Conservation (phyloP, 2,797 vertebrate genomes). For the Cynodonichthys magdalenae region DNA sequence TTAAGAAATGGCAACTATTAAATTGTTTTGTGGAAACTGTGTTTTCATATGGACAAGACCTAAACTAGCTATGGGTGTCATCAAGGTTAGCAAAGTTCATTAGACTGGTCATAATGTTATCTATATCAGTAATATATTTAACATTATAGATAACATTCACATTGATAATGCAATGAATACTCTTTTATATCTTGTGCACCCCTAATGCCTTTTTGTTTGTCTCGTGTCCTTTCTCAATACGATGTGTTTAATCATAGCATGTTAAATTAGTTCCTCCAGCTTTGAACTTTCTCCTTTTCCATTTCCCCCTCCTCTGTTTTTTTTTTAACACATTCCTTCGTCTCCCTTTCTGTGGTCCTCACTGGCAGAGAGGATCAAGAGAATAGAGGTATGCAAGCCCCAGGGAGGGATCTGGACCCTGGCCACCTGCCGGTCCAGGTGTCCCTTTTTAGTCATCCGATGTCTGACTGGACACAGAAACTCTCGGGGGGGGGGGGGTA, state of each 20-base stretch:
- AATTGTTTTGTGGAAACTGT: too few species aligned
- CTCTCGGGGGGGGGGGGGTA: slow-evolving; percentile 25
- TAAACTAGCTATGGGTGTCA: too few species aligned
- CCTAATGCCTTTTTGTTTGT: background rate
- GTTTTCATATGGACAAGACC: too few species aligned
- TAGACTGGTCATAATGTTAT: too few species aligned
- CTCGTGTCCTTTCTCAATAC: background rate
- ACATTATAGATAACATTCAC: too few species aligned
- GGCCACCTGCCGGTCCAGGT: slow-evolving; percentile 79
- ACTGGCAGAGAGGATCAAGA: slow-evolving; percentile 55
- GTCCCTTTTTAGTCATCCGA: slow-evolving; percentile 64
- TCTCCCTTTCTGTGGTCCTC: slow-evolving; percentile 51
- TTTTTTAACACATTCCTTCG: slow-evolving; percentile 57
- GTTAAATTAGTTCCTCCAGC: slow-evolving; percentile 49
- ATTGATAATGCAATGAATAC: too few species aligned
- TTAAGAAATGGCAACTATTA: too few species aligned
- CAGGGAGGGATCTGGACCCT: slow-evolving; percentile 57
- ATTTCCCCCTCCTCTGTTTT: slow-evolving; percentile 1
- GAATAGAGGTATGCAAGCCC: slow-evolving; percentile 64
- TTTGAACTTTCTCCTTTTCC: slow-evolving; percentile 53
- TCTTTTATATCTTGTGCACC: too few species aligned
- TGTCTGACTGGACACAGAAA: slow-evolving; percentile 68
- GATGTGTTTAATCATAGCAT: slow-evolving; percentile 27
- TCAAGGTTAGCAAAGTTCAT: too few species aligned
- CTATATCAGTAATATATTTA: too few species aligned